A percentile compares a stretch with the other conserved stretches of the same genome.
phyloP scores from a whole-genome alignment of 1,140 invertebrate genomes.

The Platyscapa corneri region DNA sequence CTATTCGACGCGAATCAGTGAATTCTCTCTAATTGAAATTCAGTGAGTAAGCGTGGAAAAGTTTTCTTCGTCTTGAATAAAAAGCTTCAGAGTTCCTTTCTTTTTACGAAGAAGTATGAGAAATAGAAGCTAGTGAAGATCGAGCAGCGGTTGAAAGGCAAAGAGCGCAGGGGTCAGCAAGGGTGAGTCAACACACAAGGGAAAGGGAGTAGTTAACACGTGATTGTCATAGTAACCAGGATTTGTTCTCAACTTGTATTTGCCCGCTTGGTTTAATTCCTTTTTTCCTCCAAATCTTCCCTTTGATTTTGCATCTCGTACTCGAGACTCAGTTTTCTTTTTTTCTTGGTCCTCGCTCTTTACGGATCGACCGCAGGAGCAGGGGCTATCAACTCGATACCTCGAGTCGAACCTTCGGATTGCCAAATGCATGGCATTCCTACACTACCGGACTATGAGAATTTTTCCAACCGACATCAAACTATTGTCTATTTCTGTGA shows the following conservation, averaged over 20 bases:
- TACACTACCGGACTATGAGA: not conserved
- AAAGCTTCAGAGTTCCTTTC: not conserved
- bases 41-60: not conserved
- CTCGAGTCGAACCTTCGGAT: not conserved
- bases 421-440: conserved; percentile 19
- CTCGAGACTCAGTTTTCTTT: not conserved
- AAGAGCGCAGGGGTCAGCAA: not conserved
- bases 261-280: not conserved
- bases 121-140: not conserved
- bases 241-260: not conserved
- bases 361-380: not conserved
- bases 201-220: conserved; percentile 1
- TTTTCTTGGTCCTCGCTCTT: not conserved
- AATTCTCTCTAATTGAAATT: not conserved
- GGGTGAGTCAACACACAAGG: not conserved
- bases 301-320: not conserved
- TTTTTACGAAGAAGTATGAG: not conserved
- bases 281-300: not conserved
- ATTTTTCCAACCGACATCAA: conserved; percentile 29
- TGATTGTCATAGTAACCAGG: not conserved
- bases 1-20: not conserved
- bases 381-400: not conserved
- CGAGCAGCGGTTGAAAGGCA: not conserved
- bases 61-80: not conserved
- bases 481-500: conserved; percentile 47